Evolutionary conservation across 1,140 invertebrate genomes (phyloP).

Genomic region (Metopolophium dirhodum): DNA sequence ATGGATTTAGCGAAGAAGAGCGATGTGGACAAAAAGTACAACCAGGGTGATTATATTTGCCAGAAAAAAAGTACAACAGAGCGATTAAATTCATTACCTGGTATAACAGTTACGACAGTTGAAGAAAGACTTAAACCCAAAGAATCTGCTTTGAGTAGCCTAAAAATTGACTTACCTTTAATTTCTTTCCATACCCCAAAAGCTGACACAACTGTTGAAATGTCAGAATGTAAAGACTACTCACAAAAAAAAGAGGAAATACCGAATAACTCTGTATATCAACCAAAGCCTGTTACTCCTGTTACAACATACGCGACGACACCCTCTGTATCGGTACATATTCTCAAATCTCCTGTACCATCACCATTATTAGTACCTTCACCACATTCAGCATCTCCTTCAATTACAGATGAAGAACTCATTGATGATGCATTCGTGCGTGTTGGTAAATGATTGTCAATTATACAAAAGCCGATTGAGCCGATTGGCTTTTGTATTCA

Average conservation of each 20-base stretch:
- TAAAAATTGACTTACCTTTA: slow-evolving; percentile 60
- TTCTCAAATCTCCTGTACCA: slow-evolving; percentile 79
- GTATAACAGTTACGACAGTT: slow-evolving; percentile 47
- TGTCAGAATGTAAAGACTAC: slow-evolving; percentile 62
- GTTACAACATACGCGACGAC: slow-evolving; percentile 35
- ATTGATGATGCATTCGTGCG: slow-evolving; percentile 80
- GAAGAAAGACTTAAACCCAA: slow-evolving; percentile 53
- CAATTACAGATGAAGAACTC: slow-evolving; percentile 85
- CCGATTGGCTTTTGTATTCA: slow-evolving; percentile 40
- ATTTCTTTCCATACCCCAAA: slow-evolving; percentile 48
- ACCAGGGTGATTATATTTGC: slow-evolving; percentile 34
- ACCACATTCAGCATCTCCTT: slow-evolving; percentile 79
- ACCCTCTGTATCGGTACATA: slow-evolving; percentile 77
- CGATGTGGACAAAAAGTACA: slow-evolving; percentile 50
- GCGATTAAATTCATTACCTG: slow-evolving; percentile 46
- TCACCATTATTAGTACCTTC: slow-evolving; percentile 67
- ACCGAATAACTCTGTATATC: slow-evolving; percentile 19
- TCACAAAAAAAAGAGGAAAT: slow-evolving; percentile 64
- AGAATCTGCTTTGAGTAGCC: slow-evolving; percentile 59
- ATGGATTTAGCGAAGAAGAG: slow-evolving; percentile 58
- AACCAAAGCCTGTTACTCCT: slow-evolving; percentile 24
- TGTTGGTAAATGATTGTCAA: slow-evolving; percentile 59
- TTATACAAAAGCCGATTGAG: slow-evolving; percentile 44
- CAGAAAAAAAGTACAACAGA: slow-evolving; percentile 52
- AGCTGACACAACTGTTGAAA: slow-evolving; percentile 55